Conservation (phyloP, 1,140 invertebrate species). For the Drosophila obscura region DNA sequence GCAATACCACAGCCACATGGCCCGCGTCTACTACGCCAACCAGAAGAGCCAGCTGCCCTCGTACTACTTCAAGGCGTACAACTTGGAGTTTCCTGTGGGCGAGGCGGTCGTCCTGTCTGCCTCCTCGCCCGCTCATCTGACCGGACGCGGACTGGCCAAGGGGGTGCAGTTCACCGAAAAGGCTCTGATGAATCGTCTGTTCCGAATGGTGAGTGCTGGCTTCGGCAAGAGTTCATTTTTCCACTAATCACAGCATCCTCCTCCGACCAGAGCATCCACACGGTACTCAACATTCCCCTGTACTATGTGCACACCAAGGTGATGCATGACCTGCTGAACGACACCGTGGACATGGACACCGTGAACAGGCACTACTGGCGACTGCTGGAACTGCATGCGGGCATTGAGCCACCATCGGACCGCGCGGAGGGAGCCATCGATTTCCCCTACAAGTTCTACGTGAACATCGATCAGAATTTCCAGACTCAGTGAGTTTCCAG, state of each 20-base stretch:
- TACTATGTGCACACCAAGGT: conserved; percentile 80
- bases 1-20: conserved; percentile 90
- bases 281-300: conserved; percentile 69
- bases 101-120: conserved; percentile 88
- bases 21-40: conserved; percentile 89
- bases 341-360: conserved; percentile 79
- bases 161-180: conserved; percentile 57
- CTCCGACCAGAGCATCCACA: conserved; percentile 66
- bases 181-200: conserved; percentile 84
- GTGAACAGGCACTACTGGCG: conserved; percentile 87
- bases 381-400: conserved; percentile 85
- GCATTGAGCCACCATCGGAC: conserved; percentile 85
- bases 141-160: conserved; percentile 56
- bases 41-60: conserved; percentile 87
- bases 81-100: conserved; percentile 89
- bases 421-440: conserved; percentile 86
- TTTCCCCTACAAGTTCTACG: conserved; percentile 84
- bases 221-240: neutral
- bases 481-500: conserved; percentile 64
- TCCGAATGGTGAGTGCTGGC: conserved; percentile 83
- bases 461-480: conserved; percentile 72
- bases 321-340: conserved; percentile 70
- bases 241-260: neutral
- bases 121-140: conserved; percentile 86
- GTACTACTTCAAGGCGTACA: conserved; percentile 85